phyloP scores from a whole-genome alignment of 2,797 vertebrate genomes.

The Phalanger gymnotis region DNA sequence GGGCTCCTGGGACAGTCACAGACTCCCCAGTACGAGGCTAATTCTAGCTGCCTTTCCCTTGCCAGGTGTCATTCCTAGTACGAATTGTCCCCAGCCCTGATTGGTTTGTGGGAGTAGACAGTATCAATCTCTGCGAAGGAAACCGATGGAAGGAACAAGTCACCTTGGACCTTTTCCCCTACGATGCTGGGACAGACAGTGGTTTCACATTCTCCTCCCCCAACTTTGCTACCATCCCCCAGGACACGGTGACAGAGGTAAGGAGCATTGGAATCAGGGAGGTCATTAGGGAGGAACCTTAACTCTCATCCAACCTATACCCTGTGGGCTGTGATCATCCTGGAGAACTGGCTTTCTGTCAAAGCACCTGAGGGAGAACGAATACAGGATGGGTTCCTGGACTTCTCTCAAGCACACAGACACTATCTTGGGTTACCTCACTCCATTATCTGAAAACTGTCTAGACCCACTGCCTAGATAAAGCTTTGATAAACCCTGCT shows the following conservation, averaged over 20 bases:
- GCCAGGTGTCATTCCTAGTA: slow-evolving; percentile 94
- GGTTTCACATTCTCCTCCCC: slow-evolving; percentile 99
- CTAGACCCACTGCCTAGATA: neutral
- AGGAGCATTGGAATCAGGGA: neutral
- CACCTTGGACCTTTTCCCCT: slow-evolving; percentile 91
- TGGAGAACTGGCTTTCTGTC: neutral
- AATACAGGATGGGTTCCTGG: neutral
- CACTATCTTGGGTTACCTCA: neutral
- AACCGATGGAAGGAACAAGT: slow-evolving; percentile 91
- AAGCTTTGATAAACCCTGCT: neutral
- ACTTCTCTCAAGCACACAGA: neutral
- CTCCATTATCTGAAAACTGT: neutral
- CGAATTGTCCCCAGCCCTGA: slow-evolving; percentile 96
- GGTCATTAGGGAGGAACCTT: neutral
- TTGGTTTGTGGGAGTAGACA: slow-evolving; percentile 97
- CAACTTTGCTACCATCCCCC: slow-evolving; percentile 97
- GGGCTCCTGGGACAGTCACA: neutral
- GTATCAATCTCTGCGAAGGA: slow-evolving; percentile 92
- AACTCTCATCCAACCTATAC: too few species aligned
- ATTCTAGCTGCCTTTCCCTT: slow-evolving; percentile 29
- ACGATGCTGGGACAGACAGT: slow-evolving; percentile 97
- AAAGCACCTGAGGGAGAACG: neutral
- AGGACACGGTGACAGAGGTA: slow-evolving; percentile 94
- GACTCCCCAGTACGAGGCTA: neutral
- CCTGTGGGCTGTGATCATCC: neutral